Evolutionary conservation across 2,888 invertebrate species (phyloP).

Genomic region (Amphiduros pacificus): DNA sequence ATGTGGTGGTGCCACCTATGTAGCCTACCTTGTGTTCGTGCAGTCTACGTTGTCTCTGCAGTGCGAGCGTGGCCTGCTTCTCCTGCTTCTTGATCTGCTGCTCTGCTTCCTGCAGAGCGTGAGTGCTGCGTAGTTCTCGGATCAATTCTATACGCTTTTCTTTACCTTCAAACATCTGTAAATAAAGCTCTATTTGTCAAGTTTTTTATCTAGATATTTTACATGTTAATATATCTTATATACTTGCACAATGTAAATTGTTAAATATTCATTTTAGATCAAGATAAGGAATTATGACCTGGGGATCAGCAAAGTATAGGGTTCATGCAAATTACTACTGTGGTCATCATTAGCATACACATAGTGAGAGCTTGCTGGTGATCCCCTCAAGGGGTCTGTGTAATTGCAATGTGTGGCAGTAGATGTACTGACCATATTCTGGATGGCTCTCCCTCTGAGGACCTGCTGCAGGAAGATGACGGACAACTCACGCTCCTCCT

Average conservation of each 20-base stretch:
- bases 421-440: conserved; percentile 66
- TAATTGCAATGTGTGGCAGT: no score
- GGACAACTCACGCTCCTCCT: conserved; percentile 64
- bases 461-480: conserved; percentile 70
- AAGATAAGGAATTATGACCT: background rate
- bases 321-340: no score
- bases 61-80: conserved; percentile 52
- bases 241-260: no score
- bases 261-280: background rate
- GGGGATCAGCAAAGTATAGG: no score
- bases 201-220: no score
- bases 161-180: conserved; percentile 72
- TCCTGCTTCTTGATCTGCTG: conserved; percentile 53
- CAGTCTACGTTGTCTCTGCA: conserved; percentile 54
- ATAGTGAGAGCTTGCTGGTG: no score
- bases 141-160: conserved; percentile 73
- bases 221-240: no score
- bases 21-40: conserved; percentile 55
- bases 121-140: conserved; percentile 69
- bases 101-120: conserved; percentile 68
- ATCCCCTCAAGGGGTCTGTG: no score
- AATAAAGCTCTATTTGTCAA: background rate
- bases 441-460: conserved; percentile 73
- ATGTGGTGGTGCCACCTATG: no score
- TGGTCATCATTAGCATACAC: no score